Percentiles rank a stretch among this genome's conserved stretches.
Conservation (phyloP, 1,140 invertebrate species). For the Diabrotica undecimpunctata region DNA sequence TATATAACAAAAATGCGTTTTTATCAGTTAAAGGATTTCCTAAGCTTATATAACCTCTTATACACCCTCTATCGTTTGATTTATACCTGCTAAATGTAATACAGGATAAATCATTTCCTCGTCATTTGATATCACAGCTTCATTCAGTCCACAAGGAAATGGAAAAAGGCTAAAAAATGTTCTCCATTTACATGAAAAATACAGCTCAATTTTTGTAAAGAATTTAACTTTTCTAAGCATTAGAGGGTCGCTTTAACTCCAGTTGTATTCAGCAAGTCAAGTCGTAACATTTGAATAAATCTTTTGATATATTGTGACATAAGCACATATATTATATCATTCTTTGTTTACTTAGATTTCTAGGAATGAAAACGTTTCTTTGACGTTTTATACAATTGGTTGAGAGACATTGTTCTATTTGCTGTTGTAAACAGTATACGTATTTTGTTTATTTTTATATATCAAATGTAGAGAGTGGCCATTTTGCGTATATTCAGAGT, state of each 20-base stretch:
- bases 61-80: neutral
- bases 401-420: too few relatives aligned
- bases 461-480: too few relatives aligned
- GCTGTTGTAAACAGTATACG: too few relatives aligned
- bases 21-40: neutral
- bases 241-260: neutral
- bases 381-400: too few relatives aligned
- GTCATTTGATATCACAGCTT: conserved; percentile 2
- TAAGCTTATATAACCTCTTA: neutral
- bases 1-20: too few relatives aligned
- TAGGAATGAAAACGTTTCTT: too few relatives aligned
- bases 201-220: neutral
- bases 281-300: too few relatives aligned
- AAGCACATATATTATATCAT: too few relatives aligned
- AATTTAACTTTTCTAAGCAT: neutral
- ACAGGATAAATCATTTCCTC: conserved; percentile 2
- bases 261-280: neutral
- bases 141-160: conserved; percentile 2
- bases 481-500: too few relatives aligned
- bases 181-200: conserved; percentile 3
- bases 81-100: conserved; percentile 1
- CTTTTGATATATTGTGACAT: too few relatives aligned
- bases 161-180: neutral
- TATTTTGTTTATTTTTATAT: too few relatives aligned
- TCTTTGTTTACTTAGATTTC: too few relatives aligned